Conservation (phyloP, 1,140 invertebrate species). For the Zaprionus davidi region DNA sequence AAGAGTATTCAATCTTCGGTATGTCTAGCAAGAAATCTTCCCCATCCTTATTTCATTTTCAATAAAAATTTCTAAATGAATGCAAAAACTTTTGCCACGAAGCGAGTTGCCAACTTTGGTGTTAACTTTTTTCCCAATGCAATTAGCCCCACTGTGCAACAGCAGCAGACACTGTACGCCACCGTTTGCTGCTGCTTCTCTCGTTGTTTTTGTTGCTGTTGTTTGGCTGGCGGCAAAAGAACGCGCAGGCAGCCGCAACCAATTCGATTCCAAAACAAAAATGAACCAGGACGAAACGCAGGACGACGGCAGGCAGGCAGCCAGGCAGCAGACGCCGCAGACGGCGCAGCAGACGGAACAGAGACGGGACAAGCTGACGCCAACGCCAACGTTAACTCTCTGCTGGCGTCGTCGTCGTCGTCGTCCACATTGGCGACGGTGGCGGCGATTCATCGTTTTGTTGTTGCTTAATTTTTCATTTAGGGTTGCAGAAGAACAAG, state of each 20-base stretch:
- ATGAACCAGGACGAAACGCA: slow-evolving; percentile 29
- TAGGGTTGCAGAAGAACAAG: slow-evolving; percentile 58
- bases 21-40: neutral
- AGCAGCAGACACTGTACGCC: slow-evolving; percentile 4
- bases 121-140: slow-evolving; percentile 1
- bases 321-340: neutral
- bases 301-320: neutral
- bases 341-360: neutral
- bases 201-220: slow-evolving; percentile 16
- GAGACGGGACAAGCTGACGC: slow-evolving; percentile 60
- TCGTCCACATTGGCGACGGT: neutral
- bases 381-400: slow-evolving; percentile 15
- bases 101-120: neutral
- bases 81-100: neutral
- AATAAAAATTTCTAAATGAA: slow-evolving; percentile 3
- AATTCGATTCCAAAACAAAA: slow-evolving; percentile 55
- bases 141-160: slow-evolving; percentile 43
- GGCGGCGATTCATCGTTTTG: slow-evolving; percentile 36
- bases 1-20: neutral
- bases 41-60: neutral
- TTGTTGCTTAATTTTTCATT: slow-evolving; percentile 79
- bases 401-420: slow-evolving; percentile 21
- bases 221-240: slow-evolving; percentile 49
- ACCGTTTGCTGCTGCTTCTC: neutral
- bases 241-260: slow-evolving; percentile 66